Conservation (phyloP, 2,113 vertebrate genomes). For the Catharus fuscescens region DNA sequence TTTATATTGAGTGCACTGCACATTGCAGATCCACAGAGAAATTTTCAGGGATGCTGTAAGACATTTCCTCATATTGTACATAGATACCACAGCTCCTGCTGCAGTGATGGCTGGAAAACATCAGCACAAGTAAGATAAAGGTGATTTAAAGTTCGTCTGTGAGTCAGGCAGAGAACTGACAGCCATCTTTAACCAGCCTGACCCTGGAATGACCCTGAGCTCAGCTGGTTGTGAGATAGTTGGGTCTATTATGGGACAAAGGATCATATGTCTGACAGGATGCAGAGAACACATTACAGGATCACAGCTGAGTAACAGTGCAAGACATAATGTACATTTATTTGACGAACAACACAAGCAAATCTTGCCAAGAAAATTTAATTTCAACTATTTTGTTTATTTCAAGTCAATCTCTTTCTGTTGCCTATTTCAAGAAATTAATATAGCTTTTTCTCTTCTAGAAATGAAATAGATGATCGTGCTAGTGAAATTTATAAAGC, state of each 20-base stretch:
- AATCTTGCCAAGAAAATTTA: slow-evolving; percentile 64
- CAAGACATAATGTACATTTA: slow-evolving; percentile 51
- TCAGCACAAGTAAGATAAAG: slow-evolving; percentile 76
- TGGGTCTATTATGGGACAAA: slow-evolving; percentile 71
- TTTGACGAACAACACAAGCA: slow-evolving; percentile 60
- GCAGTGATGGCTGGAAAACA: slow-evolving; percentile 64
- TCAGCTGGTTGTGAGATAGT: slow-evolving; percentile 77
- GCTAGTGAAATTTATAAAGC: slow-evolving; percentile 37
- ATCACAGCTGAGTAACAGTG: slow-evolving; percentile 71
- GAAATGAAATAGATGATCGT: slow-evolving; percentile 5
- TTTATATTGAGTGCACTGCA: background rate
- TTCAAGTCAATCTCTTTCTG: slow-evolving; percentile 50
- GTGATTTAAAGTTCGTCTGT: slow-evolving; percentile 70
- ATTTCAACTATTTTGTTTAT: slow-evolving; percentile 67
- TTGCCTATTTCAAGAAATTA: slow-evolving; percentile 32
- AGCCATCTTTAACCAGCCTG: slow-evolving; percentile 80
- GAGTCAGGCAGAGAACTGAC: slow-evolving; percentile 73
- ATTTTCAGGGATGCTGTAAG: slow-evolving; percentile 3
- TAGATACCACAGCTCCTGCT: slow-evolving; percentile 41
- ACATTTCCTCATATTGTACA: background rate
- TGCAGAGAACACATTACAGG: slow-evolving; percentile 65
- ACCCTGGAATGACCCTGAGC: slow-evolving; percentile 80
- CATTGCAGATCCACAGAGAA: background rate
- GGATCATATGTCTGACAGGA: slow-evolving; percentile 75
- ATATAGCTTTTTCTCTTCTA: slow-evolving; percentile 45